Evolutionary conservation across 2,113 vertebrate species (phyloP).

Genomic region (Lepus americanus): DNA sequence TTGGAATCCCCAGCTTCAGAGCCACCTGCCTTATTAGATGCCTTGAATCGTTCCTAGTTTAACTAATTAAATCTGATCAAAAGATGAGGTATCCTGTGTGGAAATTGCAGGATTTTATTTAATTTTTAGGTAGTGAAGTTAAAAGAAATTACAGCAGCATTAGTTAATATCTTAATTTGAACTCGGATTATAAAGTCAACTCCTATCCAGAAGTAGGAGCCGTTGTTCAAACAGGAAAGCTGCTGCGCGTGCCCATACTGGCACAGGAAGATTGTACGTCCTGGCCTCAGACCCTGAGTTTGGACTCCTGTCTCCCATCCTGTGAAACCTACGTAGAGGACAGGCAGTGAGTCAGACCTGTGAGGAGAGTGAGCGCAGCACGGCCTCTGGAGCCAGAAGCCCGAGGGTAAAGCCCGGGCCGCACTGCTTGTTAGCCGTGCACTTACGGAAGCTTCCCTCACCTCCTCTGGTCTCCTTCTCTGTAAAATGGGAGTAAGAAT

Average conservation of each 20-base stretch:
- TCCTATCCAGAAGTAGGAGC: not conserved
- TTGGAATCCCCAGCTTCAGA: not conserved
- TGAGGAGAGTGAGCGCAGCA: not conserved
- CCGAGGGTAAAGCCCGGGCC: not conserved
- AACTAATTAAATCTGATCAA: slow-evolving; percentile 4
- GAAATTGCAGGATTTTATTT: slow-evolving; percentile 36
- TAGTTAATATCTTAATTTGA: not conserved
- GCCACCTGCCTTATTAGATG: not conserved
- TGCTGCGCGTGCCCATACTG: not conserved
- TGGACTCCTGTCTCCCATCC: not conserved
- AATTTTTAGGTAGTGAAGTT: slow-evolving; percentile 46
- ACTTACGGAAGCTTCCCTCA: not conserved
- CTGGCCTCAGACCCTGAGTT: not conserved
- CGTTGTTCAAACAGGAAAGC: slow-evolving; percentile 12
- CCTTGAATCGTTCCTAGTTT: not conserved
- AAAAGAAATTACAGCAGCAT: slow-evolving; percentile 5
- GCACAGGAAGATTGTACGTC: not conserved
- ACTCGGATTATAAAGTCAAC: not conserved
- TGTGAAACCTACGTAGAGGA: not conserved
- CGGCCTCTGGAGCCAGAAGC: not conserved
- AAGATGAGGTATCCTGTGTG: not conserved
- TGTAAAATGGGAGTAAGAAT: too few species aligned
- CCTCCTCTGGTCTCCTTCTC: not conserved
- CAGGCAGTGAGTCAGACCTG: not conserved
- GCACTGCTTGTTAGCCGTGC: not conserved